These are phyloP conservation scores for Aspidoscelis tigris DNA, from an alignment of 2,113 vertebrate species.

Conservation along the genomic window DNA sequence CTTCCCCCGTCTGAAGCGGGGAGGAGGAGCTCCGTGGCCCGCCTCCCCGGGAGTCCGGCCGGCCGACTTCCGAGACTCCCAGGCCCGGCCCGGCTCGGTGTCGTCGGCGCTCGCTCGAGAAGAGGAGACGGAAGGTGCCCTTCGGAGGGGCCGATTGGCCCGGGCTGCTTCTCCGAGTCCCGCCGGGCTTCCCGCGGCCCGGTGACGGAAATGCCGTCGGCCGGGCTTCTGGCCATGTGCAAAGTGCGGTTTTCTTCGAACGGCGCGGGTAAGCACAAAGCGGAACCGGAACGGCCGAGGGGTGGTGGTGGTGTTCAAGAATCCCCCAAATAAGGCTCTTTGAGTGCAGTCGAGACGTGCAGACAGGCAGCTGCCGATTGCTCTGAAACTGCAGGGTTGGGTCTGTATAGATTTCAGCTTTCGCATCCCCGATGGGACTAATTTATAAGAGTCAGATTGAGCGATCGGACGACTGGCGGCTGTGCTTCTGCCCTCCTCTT, in stretches of 20 bases:
- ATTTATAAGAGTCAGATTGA: too few relatives aligned
- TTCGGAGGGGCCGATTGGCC: too few relatives aligned
- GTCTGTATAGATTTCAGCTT: not conserved
- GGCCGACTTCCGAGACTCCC: not conserved
- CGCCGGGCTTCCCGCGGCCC: too few relatives aligned
- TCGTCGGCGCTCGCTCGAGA: not conserved
- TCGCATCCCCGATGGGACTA: too few relatives aligned
- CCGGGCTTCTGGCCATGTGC: not conserved
- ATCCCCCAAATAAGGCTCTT: not conserved
- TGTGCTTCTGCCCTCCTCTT: too few relatives aligned
- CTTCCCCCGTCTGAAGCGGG: constrained; percentile 34
- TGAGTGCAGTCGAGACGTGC: not conserved
- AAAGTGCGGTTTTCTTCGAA: not conserved
- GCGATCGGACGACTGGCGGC: too few relatives aligned
- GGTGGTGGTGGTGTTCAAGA: too few relatives aligned
- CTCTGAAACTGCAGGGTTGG: not conserved
- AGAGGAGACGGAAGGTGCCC: too few relatives aligned
- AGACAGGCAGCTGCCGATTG: too few relatives aligned
- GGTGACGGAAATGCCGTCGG: not conserved
- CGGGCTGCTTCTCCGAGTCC: not conserved
- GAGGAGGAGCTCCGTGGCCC: constrained; percentile 13
- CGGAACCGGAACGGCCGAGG: not conserved
- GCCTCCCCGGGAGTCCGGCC: not conserved
- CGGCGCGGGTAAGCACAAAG: not conserved
- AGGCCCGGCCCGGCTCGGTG: too few relatives aligned